Conservation (phyloP, 2,888 invertebrate species). For the Hanleya hanleyi region DNA sequence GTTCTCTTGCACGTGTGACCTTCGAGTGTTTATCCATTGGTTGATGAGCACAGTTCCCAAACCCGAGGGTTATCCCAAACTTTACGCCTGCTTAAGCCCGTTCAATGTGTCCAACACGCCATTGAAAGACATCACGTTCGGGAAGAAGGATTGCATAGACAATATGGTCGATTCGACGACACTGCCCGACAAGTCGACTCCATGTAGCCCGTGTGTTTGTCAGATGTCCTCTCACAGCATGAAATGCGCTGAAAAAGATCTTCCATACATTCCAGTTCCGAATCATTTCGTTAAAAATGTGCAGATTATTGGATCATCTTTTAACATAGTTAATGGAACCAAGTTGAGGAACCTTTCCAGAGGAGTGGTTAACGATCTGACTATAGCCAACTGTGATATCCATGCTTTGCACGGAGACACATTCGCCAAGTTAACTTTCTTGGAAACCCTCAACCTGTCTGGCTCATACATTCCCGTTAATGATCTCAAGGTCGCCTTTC, state of each 20-base stretch:
- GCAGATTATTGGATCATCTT: too few relatives aligned
- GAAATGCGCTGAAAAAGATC: background rate
- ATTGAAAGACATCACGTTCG: background rate
- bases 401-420: background rate
- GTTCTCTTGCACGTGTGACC: background rate
- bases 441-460: background rate
- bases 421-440: background rate
- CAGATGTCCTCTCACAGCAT: too few relatives aligned
- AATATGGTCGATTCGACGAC: too few relatives aligned
- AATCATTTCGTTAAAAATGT: too few relatives aligned
- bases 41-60: background rate
- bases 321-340: background rate
- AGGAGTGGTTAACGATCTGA: background rate
- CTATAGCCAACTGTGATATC: background rate
- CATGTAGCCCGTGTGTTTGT: too few relatives aligned
- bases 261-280: background rate
- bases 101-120: background rate
- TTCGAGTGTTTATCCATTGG: background rate
- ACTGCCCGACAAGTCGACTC: too few relatives aligned
- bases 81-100: background rate
- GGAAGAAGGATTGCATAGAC: background rate
- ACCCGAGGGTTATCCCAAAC: background rate
- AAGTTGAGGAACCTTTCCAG: background rate
- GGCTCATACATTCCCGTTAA: background rate
- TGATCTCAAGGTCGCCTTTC: background rate